phyloP scores from a whole-genome alignment of 64 coral and sea anemone species.

The Pachyseris speciosa region DNA sequence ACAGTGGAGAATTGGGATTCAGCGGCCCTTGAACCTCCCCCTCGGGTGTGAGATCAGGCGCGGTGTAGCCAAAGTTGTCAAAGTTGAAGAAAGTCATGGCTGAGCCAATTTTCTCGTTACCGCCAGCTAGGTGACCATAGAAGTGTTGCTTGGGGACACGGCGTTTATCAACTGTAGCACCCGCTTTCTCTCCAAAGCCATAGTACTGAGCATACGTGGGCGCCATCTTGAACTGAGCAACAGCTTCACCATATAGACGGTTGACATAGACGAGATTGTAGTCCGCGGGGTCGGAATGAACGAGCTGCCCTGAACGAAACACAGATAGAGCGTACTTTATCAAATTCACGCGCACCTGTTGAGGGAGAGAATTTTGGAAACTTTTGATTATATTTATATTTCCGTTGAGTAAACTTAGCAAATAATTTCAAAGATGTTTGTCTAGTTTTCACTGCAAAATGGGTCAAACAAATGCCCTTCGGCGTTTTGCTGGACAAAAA shows the following conservation, averaged over 20 bases:
- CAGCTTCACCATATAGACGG: slow-evolving; percentile 29
- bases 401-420: not conserved
- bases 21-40: slow-evolving; percentile 69
- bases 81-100: slow-evolving; percentile 91
- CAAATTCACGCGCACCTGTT: slow-evolving; percentile 33
- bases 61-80: slow-evolving; percentile 89
- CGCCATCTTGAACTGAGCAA: slow-evolving; percentile 79
- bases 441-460: not conserved
- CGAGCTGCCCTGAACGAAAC: slow-evolving; percentile 65
- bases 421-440: not conserved
- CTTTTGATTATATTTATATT: not conserved
- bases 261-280: slow-evolving; percentile 72
- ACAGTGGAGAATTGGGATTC: slow-evolving; percentile 81
- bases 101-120: slow-evolving; percentile 65
- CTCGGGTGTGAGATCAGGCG: slow-evolving; percentile 78
- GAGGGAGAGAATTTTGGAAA: not conserved
- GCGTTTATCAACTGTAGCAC: slow-evolving; percentile 70
- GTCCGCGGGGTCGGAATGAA: slow-evolving; percentile 69
- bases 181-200: slow-evolving; percentile 84
- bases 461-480: not conserved
- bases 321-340: slow-evolving; percentile 72
- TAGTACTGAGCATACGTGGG: slow-evolving; percentile 69
- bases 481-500: not conserved
- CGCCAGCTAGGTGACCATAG: slow-evolving; percentile 71
- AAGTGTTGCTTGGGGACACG: slow-evolving; percentile 86